Base-by-base conservation (phyloP, 2,797 vertebrate species). In the Pelodytes ibericus region DNA sequence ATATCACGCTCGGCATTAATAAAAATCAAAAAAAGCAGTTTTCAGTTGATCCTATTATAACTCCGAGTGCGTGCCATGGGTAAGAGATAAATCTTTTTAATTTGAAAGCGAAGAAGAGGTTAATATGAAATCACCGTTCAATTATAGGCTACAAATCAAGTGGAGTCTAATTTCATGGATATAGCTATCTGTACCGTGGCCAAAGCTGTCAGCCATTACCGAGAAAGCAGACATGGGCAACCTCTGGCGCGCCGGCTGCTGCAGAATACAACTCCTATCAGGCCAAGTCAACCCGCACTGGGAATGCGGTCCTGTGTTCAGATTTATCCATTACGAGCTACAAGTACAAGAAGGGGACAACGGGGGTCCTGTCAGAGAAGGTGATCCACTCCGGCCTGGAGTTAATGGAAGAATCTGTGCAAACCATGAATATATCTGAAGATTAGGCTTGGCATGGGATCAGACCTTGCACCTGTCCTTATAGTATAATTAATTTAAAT, bases 121-220 rank as follows among this genome's bases (percentile, higher is more conserved):
- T 30, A 36, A 36, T 36, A 22, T 18, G 15, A n/a, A 62, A 62
- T 36, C n/a, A 36, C n/a, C 18, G 31, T 9, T 44, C 16, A 26
- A 65, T 65, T 47, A 49, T 25, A 47, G 36, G 8, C 63, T 47
- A 66, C 63, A 66, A 66, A 47, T 47, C 63, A 66, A 47, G 39
- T 8, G 39, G 20, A 5, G 24, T 18, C 39, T 49, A 9, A 66
- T 66, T 26, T 27, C 49, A 53, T 53, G 49, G 49, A 53, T 53
- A 53, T 53, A 53, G 49, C 49, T 22, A 6, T 53, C 11, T 2
- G 44, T 49, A n/a, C 13, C 1, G 22, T 24, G 49, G 18, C 20
- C 49, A 22, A 16, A 53, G 41, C 49, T 53, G n/a, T 53, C 49
- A 39, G 33, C 33, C 33, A 36, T 6, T 36, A 44, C 41, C 15